A percentile compares a stretch with the other conserved stretches of the same genome.
Conservation (phyloP, 1,140 invertebrate genomes). For the Elysia chlorotica region DNA sequence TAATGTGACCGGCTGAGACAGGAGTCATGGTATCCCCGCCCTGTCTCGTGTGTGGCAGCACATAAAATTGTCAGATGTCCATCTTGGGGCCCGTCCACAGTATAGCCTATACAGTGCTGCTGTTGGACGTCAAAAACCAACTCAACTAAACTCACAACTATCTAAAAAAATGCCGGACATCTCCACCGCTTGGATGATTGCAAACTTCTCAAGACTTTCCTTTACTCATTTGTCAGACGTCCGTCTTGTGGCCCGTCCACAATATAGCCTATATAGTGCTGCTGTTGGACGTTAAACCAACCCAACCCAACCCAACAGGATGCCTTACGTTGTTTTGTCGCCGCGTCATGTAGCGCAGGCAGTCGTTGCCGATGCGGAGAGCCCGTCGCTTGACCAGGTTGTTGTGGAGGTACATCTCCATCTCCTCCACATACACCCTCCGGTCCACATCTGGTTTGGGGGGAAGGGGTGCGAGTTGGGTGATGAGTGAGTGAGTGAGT, state of each 20-base stretch:
- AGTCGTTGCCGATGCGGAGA: conserved; percentile 14
- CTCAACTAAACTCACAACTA: not conserved
- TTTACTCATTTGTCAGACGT: not conserved
- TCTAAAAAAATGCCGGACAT: not conserved
- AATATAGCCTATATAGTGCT: not conserved
- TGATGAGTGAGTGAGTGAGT: too few species aligned
- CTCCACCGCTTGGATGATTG: not conserved
- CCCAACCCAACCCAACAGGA: not conserved
- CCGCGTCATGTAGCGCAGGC: conserved; percentile 19
- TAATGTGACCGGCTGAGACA: not conserved
- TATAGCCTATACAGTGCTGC: too few species aligned
- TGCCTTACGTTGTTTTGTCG: conserved; percentile 10
- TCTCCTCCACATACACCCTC: conserved; percentile 18
- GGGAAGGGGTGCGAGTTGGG: too few species aligned
- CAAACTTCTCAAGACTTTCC: not conserved
- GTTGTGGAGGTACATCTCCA: conserved; percentile 4
- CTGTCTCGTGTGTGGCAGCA: not conserved
- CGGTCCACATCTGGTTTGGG: too few species aligned
- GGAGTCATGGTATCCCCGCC: not conserved
- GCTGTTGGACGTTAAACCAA: not conserved
- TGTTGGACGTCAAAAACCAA: too few species aligned
- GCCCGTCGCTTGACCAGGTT: conserved; percentile 10
- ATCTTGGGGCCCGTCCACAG: too few species aligned
- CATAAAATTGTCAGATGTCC: too few species aligned
- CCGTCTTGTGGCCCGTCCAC: too few species aligned